Conservation (phyloP, 1,140 invertebrate genomes). For the Neotoxoptera formosana region DNA sequence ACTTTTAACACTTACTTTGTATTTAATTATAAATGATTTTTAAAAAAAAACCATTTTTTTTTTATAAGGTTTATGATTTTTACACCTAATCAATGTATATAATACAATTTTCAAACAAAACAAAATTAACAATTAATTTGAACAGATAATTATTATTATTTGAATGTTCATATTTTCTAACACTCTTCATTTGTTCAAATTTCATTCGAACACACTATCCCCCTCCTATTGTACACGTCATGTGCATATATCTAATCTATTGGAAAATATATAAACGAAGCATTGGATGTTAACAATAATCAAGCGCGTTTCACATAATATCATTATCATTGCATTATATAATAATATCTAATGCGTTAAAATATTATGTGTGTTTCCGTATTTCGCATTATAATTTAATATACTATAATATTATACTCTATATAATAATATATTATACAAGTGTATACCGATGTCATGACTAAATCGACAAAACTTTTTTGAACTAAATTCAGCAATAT, state of each 20-base stretch:
- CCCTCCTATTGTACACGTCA: background rate
- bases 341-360: too few relatives aligned
- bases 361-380: background rate
- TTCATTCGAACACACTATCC: background rate
- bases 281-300: too few relatives aligned
- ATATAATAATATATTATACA: background rate
- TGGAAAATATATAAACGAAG: background rate
- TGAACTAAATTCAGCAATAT: background rate
- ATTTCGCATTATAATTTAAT: background rate
- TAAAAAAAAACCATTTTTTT: too few relatives aligned
- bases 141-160: background rate
- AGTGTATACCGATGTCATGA: background rate
- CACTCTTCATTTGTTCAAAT: background rate
- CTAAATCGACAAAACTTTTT: background rate
- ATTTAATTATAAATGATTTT: too few relatives aligned
- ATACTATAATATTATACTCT: background rate
- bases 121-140: background rate
- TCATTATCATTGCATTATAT: background rate
- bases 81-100: too few relatives aligned
- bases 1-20: too few relatives aligned
- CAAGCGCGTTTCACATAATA: background rate
- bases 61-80: too few relatives aligned
- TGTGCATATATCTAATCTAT: background rate
- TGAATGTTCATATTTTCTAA: background rate
- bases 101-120: too few relatives aligned